Percentiles rank a stretch among this genome's conserved stretches.
phyloP scores from a whole-genome alignment of 2,113 vertebrate species.

The Nettapus auritus region DNA sequence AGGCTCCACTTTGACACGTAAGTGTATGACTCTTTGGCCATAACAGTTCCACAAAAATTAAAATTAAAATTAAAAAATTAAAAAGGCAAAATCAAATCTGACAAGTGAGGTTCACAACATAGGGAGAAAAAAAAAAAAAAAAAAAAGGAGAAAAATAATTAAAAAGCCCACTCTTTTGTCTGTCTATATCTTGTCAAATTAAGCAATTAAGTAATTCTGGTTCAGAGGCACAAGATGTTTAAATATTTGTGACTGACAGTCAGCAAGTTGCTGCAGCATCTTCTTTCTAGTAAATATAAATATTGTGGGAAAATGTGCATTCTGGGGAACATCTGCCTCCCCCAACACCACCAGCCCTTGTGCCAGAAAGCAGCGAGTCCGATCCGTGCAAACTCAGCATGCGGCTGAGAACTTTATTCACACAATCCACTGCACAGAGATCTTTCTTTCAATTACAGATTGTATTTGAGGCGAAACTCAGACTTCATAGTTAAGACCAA shows the following conservation, averaged over 20 bases:
- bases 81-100: neutral
- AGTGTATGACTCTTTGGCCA: neutral
- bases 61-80: neutral
- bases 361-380: neutral
- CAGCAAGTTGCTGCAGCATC: neutral
- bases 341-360: neutral
- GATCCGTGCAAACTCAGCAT: neutral
- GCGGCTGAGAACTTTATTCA: neutral
- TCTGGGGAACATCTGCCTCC: neutral
- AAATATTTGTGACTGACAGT: neutral
- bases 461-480: neutral
- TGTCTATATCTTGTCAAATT: neutral
- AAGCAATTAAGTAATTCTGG: neutral
- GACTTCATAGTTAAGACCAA: neutral
- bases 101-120: neutral
- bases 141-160: neutral
- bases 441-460: neutral
- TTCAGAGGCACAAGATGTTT: neutral
- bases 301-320: neutral
- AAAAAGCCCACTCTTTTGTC: neutral
- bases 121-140: neutral
- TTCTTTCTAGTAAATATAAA: constrained; percentile 7
- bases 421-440: neutral
- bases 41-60: neutral
- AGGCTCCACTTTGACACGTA: neutral